Percentiles rank a stretch among this genome's conserved stretches.
phyloP scores from a whole-genome alignment of 1,140 invertebrate species.

The Goniozus legneri region DNA sequence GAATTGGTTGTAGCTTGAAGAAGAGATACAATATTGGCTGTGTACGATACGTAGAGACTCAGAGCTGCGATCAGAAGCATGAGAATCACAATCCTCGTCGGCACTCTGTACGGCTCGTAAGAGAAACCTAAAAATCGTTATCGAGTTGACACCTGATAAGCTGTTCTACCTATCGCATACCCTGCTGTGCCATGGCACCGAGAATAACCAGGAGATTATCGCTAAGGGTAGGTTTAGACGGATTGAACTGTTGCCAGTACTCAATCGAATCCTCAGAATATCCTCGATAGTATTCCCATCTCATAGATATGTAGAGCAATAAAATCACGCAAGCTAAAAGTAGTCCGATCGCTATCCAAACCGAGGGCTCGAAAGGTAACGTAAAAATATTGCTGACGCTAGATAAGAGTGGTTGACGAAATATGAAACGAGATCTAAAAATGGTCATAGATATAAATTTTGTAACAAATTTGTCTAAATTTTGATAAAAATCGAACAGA shows the following conservation, averaged over 20 bases:
- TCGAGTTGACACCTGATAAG: background rate
- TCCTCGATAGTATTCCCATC: conserved; percentile 36
- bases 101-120: conserved; percentile 31
- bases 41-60: conserved; percentile 60
- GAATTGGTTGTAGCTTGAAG: conserved; percentile 61
- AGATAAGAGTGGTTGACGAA: conserved; percentile 64
- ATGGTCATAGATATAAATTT: background rate
- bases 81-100: conserved; percentile 34
- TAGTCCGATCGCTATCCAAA: conserved; percentile 58
- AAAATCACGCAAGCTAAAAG: conserved; percentile 51
- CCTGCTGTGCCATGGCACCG: conserved; percentile 38
- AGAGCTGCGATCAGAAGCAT: conserved; percentile 32
- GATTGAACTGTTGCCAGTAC: conserved; percentile 15
- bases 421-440: conserved; percentile 60
- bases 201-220: conserved; percentile 37
- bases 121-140: conserved; percentile 22
- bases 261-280: background rate
- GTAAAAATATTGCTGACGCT: conserved; percentile 64
- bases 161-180: conserved; percentile 10
- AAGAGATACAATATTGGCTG: conserved; percentile 65
- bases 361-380: conserved; percentile 58
- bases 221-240: conserved; percentile 21
- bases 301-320: conserved; percentile 45
- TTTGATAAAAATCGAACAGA: too few relatives aligned
- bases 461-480: too few relatives aligned